phyloP scores from a whole-genome alignment of 2,113 vertebrate species.

The Grantiella picta region DNA sequence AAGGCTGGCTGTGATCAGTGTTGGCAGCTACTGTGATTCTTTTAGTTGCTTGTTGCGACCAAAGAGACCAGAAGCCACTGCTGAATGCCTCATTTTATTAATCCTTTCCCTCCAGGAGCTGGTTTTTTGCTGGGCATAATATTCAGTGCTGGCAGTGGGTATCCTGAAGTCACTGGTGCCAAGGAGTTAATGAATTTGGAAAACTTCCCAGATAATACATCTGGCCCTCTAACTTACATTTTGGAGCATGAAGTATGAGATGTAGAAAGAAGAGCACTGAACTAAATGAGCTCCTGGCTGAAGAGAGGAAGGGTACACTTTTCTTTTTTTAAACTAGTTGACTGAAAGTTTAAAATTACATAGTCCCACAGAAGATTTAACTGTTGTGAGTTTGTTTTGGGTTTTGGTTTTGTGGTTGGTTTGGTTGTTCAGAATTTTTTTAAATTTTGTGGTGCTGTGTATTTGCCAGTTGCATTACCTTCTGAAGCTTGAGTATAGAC shows the following conservation, averaged over 20 bases:
- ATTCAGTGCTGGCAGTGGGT: constrained; percentile 44
- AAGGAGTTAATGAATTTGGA: constrained; percentile 72
- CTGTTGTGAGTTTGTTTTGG: background rate
- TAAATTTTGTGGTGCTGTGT: fast-evolving
- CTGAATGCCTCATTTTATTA: constrained; percentile 51
- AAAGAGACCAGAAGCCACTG: constrained; percentile 25
- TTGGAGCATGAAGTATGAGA: constrained; percentile 45
- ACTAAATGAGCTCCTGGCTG: constrained; percentile 16
- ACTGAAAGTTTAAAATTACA: background rate
- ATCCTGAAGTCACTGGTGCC: constrained; percentile 54
- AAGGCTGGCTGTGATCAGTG: background rate
- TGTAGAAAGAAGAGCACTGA: constrained; percentile 39
- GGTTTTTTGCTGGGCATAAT: constrained; percentile 54
- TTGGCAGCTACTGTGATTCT: background rate
- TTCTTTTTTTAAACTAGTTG: background rate
- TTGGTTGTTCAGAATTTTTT: background rate
- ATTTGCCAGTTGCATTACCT: background rate
- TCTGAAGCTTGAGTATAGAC: background rate
- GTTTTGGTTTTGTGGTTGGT: background rate
- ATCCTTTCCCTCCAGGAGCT: constrained; percentile 62
- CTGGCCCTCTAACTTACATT: constrained; percentile 63
- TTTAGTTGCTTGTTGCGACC: background rate
- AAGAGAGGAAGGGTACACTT: background rate
- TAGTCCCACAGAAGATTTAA: background rate
- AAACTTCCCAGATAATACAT: constrained; percentile 72